Conservation (phyloP, 2,797 vertebrate species). For the Pampus argenteus region DNA sequence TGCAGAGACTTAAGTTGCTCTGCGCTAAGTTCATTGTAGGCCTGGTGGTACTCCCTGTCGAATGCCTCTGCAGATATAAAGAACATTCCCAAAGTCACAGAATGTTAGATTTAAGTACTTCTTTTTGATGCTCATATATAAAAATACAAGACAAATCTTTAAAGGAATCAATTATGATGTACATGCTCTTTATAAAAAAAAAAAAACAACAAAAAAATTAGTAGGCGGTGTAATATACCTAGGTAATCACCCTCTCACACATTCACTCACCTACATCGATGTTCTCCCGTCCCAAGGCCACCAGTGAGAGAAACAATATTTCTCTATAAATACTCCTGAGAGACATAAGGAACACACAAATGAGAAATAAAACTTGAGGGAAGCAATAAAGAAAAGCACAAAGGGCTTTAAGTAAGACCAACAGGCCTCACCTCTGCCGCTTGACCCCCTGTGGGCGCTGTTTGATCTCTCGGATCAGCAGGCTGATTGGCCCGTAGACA, state of each 20-base stretch:
- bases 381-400: background rate
- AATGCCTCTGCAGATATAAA: slow-evolving; percentile 90
- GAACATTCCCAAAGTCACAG: background rate
- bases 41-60: slow-evolving; percentile 92
- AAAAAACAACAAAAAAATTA: no score
- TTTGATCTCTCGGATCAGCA: slow-evolving; percentile 87
- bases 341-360: slow-evolving; percentile 14
- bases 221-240: no score
- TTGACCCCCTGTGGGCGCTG: slow-evolving; percentile 82
- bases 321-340: slow-evolving; percentile 95
- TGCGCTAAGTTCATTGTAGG: slow-evolving; percentile 87
- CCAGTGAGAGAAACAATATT: slow-evolving; percentile 93
- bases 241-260: background rate
- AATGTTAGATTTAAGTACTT: no score
- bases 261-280: slow-evolving; percentile 93
- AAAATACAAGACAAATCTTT: no score
- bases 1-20: slow-evolving; percentile 90
- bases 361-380: background rate
- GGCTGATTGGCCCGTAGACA: slow-evolving; percentile 91
- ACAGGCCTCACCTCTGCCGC: slow-evolving; percentile 88
- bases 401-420: rapidly evolving
- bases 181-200: no score
- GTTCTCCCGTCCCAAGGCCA: slow-evolving; percentile 94
- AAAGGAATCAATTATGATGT: background rate
- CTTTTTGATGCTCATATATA: no score